Percentiles rank a stretch among this genome's conserved stretches.
These are phyloP conservation scores for Oedothorax gibbosus DNA, from an alignment of 1,140 invertebrate species.

Conservation along the genomic window DNA sequence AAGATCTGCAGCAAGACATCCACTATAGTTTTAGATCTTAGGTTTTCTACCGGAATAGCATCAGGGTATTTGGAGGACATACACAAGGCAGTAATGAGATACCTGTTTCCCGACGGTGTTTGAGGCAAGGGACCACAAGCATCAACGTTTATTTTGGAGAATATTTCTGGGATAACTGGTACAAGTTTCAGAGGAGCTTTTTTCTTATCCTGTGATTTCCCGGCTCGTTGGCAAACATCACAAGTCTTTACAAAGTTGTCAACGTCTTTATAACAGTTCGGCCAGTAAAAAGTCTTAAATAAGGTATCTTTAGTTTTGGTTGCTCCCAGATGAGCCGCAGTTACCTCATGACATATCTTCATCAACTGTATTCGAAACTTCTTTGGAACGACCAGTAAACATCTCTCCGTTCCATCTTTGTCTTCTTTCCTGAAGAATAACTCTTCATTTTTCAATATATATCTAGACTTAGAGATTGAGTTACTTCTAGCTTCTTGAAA, in stretches of 20 bases:
- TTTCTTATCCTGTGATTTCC: background rate
- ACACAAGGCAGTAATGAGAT: background rate
- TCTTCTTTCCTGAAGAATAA: background rate
- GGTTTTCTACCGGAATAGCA: background rate
- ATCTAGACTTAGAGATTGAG: background rate
- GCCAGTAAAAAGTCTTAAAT: background rate
- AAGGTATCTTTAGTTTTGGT: constrained; percentile 6
- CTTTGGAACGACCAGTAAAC: background rate
- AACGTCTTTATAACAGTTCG: constrained; percentile 6
- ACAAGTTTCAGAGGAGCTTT: background rate
- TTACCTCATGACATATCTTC: background rate
- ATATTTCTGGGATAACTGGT: constrained; percentile 14
- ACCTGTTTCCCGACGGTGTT: background rate
- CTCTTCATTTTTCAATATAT: background rate
- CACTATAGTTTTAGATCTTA: background rate
- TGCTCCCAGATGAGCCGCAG: background rate
- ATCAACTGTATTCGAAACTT: background rate
- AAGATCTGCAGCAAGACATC: background rate
- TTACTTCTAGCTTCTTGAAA: background rate
- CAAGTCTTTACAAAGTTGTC: constrained; percentile 14
- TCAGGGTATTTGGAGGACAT: constrained; percentile 20
- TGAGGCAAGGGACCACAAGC: constrained; percentile 8
- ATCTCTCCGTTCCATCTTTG: background rate
- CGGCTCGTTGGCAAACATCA: background rate
- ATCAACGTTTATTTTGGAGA: constrained; percentile 20